These are phyloP conservation scores for Oreochromis tanganicae DNA, from an alignment of 2,113 vertebrate genomes.

Conservation along the genomic window DNA sequence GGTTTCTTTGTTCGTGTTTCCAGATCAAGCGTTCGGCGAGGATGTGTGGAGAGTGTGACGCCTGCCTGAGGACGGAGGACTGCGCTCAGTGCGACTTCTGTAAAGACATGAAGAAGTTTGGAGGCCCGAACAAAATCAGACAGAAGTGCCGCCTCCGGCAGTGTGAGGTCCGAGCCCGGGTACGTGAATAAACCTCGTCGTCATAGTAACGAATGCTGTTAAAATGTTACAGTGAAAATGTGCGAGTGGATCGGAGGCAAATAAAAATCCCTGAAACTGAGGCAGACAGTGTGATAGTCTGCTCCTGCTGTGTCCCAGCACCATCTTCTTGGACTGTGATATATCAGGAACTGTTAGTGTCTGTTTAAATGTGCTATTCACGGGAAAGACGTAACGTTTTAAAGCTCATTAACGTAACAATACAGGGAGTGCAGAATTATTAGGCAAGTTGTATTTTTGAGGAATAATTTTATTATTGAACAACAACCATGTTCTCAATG, in stretches of 20 bases:
- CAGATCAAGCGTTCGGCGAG: conserved; percentile 87
- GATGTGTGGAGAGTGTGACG: conserved; percentile 92
- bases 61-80: conserved; percentile 87
- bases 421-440: too few relatives aligned
- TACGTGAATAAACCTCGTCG: neutral
- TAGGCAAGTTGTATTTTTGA: too few relatives aligned
- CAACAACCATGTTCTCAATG: too few relatives aligned
- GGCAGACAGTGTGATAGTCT: neutral
- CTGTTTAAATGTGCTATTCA: neutral
- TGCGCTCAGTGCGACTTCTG: conserved; percentile 93
- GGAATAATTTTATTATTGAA: too few relatives aligned
- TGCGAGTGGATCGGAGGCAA: neutral
- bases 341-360: neutral
- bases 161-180: conserved; percentile 89
- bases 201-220: neutral
- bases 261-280: neutral
- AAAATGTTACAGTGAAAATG: neutral
- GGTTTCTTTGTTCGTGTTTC: neutral
- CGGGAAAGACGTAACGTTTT: neutral
- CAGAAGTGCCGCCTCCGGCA: conserved; percentile 91
- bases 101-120: conserved; percentile 97
- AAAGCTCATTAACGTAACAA: neutral
- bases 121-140: conserved; percentile 91
- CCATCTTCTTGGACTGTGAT: accelerated
- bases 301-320: neutral